These are phyloP conservation scores for Falco rusticolus DNA, from an alignment of 2,797 vertebrate genomes.

Conservation along the genomic window DNA sequence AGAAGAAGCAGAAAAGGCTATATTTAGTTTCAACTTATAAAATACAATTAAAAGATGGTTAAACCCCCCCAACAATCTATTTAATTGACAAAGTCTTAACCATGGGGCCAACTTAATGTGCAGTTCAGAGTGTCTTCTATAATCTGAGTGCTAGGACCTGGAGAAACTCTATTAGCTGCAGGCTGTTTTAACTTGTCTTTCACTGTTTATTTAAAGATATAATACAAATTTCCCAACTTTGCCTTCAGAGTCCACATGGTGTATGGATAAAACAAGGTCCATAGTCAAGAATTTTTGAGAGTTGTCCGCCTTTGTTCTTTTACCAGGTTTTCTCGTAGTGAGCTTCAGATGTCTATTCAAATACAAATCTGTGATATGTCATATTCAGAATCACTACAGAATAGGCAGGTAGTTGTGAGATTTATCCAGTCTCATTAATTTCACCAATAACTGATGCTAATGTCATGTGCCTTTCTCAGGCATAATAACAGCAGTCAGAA, in stretches of 20 bases:
- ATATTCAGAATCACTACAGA: neutral
- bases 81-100: neutral
- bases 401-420: neutral
- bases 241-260: neutral
- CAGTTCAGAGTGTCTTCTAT: neutral
- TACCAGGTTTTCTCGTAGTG: neutral
- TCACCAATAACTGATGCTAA: neutral
- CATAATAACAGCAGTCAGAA: neutral
- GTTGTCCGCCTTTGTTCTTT: neutral
- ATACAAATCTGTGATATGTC: neutral
- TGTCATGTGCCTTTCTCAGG: neutral
- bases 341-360: neutral
- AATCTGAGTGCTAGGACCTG: neutral
- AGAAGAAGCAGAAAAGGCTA: neutral
- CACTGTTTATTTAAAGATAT: neutral
- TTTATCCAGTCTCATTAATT: neutral
- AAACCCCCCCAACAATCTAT: accelerated
- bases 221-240: neutral
- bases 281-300: neutral
- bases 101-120: neutral
- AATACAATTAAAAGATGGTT: neutral
- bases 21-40: neutral
- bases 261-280: neutral
- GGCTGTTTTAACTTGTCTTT: neutral
- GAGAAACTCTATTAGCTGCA: neutral